Base-by-base conservation (phyloP, 1,140 invertebrate species). In the Lordiphosa mommai region DNA sequence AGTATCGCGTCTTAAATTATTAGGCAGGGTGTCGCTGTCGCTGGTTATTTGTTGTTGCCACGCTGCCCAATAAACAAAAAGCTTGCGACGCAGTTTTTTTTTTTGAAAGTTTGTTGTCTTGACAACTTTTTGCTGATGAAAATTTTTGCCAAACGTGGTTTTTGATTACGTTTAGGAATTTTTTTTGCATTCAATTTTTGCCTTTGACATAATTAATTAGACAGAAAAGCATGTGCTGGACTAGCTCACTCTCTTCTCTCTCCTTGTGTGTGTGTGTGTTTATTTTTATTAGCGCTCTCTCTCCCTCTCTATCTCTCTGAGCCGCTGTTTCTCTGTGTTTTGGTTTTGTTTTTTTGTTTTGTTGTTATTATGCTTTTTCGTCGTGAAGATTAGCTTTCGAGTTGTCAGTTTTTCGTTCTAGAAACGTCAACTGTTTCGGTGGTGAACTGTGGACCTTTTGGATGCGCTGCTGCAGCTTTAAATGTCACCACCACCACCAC, bases 61-160 rank as follows among this genome's bases (percentile, higher is more conserved):
- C 30, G 55, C 72, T 53, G 23, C 40, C 56, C 33, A 48, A 68
- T 55, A 73, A 55, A 68, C 49, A 46, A 67, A 73, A 66, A 57
- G 70, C 71, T 71, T 71, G 58, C 67, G 76, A 59, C 76, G 76
- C 76, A 80, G 61, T 82, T 55, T 63, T 79, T 60, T 82, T 55
- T 63, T 79, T 60, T 76, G 71, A 73, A 79, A 68, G 73, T 68
- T 70, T 74, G 76, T 80, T 61, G 76, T 82, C 76, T 82, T 80
- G 76, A 61, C 51, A 71, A 80, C 76, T 68, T 80, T 69, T 58
- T 66, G 65, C 38, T 76, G 47, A 41, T 41, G 33, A 16, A 20
- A 7, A 40, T 59, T 48, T 60, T 49, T 49, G 27, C 43, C 60
- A 40, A 49, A 64, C 53, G 60, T 68, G 50, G 49, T 65, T 65